These are phyloP conservation scores for Lasioglossum albipes DNA, from an alignment of 1,140 invertebrate species.

Conservation along the genomic window DNA sequence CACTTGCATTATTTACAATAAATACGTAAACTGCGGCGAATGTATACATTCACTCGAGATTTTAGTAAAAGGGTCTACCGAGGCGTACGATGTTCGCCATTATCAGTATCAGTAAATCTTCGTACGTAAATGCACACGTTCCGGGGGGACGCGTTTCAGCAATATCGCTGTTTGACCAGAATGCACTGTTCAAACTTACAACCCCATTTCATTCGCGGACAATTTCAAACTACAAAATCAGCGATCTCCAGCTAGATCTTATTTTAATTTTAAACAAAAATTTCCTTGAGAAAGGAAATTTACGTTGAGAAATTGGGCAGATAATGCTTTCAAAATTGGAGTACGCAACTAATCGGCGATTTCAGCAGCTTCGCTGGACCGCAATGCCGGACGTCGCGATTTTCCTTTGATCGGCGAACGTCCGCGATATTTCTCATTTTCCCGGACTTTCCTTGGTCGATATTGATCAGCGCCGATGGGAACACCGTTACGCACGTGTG, in stretches of 20 bases:
- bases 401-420: too few species aligned
- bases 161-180: not conserved
- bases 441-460: not conserved
- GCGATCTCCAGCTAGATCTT: too few species aligned
- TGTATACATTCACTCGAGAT: not conserved
- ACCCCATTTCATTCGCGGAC: too few species aligned
- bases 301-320: too few species aligned
- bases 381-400: too few species aligned
- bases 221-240: too few species aligned
- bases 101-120: not conserved
- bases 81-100: not conserved
- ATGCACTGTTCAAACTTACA: too few species aligned
- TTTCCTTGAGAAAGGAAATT: too few species aligned
- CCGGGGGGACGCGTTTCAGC: not conserved
- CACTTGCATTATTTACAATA: not conserved
- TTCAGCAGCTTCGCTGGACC: too few species aligned
- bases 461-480: conserved; percentile 40
- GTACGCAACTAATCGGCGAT: too few species aligned
- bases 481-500: conserved; percentile 17
- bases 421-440: conserved; percentile 17
- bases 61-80: not conserved
- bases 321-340: too few species aligned
- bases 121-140: not conserved
- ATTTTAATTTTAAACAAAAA: too few species aligned
- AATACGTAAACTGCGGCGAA: not conserved